These are phyloP conservation scores for Ormyrus pomaceus DNA, from an alignment of 2,888 invertebrate genomes.

Conservation along the genomic window DNA sequence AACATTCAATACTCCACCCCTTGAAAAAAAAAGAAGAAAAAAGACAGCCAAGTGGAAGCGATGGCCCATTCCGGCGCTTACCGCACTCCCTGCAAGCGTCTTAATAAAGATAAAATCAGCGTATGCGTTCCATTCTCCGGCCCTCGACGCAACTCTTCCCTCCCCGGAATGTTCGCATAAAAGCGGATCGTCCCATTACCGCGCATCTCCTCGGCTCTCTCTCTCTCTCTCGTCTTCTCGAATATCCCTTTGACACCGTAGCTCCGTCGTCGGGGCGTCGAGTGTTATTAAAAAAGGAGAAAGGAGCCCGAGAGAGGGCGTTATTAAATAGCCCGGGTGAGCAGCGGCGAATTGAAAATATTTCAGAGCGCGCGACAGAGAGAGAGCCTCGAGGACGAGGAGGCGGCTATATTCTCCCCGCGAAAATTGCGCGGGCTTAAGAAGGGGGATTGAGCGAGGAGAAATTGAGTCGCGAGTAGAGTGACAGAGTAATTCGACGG, in stretches of 20 bases:
- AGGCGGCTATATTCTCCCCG: neutral
- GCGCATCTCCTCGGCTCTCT: constrained; percentile 19
- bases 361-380: constrained; percentile 56
- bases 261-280: constrained; percentile 12
- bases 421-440: constrained; percentile 22
- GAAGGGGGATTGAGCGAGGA: neutral
- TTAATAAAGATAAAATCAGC: constrained; percentile 40
- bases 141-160: neutral
- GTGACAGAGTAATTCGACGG: too few species aligned
- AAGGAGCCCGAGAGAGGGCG: constrained; percentile 35
- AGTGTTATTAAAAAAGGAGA: constrained; percentile 45
- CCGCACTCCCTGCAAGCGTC: neutral
- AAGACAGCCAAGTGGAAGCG: too few species aligned
- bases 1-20: too few species aligned
- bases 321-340: constrained; percentile 60
- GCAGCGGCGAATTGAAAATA: constrained; percentile 59
- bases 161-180: constrained; percentile 28
- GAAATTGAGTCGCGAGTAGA: constrained; percentile 35
- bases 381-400: too few species aligned
- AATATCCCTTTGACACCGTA: constrained; percentile 50
- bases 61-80: too few species aligned
- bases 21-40: too few species aligned
- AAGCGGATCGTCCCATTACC: constrained; percentile 39
- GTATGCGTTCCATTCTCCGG: neutral
- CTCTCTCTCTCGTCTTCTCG: constrained; percentile 29